These are phyloP conservation scores for Rugalucina vietnamica DNA, from an alignment of 2,888 invertebrate genomes.

Conservation along the genomic window DNA sequence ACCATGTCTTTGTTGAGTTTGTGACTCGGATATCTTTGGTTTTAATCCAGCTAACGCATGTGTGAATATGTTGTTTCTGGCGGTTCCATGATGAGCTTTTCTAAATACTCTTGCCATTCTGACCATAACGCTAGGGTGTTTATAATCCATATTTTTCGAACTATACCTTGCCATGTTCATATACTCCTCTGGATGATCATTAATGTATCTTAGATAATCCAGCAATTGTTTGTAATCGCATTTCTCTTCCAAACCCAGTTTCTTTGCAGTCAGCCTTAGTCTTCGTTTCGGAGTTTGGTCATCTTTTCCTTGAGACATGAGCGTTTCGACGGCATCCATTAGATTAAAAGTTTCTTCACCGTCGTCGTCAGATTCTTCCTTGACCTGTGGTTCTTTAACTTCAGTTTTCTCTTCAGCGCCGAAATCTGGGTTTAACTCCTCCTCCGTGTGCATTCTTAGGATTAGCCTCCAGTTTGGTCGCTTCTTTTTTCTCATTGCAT, in stretches of 20 bases:
- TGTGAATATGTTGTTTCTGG: constrained; percentile 52
- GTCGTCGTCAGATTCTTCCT: not conserved
- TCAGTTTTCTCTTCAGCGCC: not conserved
- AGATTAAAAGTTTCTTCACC: constrained; percentile 17
- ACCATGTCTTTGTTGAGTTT: constrained; percentile 34
- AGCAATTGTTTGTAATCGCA: constrained; percentile 70
- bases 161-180: constrained; percentile 43
- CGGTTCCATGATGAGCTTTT: constrained; percentile 57
- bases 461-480: constrained; percentile 51
- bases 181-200: constrained; percentile 72
- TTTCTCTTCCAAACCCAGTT: constrained; percentile 32
- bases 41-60: constrained; percentile 66
- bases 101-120: constrained; percentile 62
- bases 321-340: constrained; percentile 47
- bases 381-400: not conserved
- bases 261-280: constrained; percentile 30
- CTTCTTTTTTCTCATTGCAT: constrained; percentile 41
- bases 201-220: constrained; percentile 72
- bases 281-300: not conserved
- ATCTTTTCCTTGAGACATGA: constrained; percentile 34
- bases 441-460: constrained; percentile 54
- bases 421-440: not conserved
- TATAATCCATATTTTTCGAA: constrained; percentile 46
- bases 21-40: constrained; percentile 54
- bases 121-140: constrained; percentile 55